Percentiles rank a stretch among this genome's conserved stretches.
phyloP scores from a whole-genome alignment of 37 sponge, comb jelly and placozoan genomes.

The Cliona cf. orientalis region DNA sequence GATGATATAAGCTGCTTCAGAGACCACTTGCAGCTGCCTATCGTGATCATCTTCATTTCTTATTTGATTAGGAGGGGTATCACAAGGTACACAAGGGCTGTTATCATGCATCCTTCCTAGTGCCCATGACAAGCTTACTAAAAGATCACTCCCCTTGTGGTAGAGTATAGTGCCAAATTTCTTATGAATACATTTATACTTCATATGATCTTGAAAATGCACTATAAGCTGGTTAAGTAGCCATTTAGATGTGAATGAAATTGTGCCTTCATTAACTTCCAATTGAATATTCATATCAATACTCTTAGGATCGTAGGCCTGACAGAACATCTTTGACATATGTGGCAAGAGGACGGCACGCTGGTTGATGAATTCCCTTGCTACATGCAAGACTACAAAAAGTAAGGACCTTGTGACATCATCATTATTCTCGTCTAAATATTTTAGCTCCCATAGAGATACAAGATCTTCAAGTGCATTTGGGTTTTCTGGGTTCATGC shows the following conservation, averaged over 20 bases:
- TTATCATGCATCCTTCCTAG: not conserved
- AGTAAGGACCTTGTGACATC: not conserved
- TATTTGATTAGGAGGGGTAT: too few relatives aligned
- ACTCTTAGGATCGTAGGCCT: too few relatives aligned
- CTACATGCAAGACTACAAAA: constrained; percentile 4
- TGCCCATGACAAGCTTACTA: constrained; percentile 30
- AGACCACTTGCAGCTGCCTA: not conserved
- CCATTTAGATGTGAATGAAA: constrained; percentile 19
- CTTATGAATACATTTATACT: constrained; percentile 18
- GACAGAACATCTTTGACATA: not conserved
- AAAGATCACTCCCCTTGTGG: constrained; percentile 8
- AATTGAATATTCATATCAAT: not conserved
- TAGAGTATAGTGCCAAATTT: constrained; percentile 48
- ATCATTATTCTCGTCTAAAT: not conserved
- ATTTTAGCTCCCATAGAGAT: not conserved
- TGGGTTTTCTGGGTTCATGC: too few relatives aligned
- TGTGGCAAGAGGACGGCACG: not conserved
- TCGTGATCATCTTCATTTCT: too few relatives aligned
- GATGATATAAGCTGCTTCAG: constrained; percentile 20
- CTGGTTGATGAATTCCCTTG: not conserved
- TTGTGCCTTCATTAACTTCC: not conserved
- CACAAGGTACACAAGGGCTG: not conserved
- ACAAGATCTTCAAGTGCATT: not conserved
- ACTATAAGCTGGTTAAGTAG: constrained; percentile 29
- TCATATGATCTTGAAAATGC: constrained; percentile 1